These are phyloP conservation scores for Parasteatoda tepidariorum DNA, from an alignment of 1,140 invertebrate genomes.

Conservation along the genomic window DNA sequence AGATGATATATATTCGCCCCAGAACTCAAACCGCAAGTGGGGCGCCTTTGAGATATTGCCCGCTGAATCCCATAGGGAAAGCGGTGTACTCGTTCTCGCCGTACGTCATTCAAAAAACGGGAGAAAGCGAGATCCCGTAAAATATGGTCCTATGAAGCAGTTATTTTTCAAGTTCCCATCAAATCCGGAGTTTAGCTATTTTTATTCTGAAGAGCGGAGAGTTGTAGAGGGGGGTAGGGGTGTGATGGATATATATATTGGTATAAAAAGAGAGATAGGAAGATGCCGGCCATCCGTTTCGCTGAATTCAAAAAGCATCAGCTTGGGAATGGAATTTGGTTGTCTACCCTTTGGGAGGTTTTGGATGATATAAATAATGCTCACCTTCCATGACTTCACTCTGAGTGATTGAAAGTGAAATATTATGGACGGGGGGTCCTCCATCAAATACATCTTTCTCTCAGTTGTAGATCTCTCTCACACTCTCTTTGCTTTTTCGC, in stretches of 20 bases:
- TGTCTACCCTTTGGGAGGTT: constrained; percentile 27
- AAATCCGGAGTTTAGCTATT: constrained; percentile 38
- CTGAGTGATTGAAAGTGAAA: constrained; percentile 17
- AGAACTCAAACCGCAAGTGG: not conserved
- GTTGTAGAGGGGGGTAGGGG: not conserved
- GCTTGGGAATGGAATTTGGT: constrained; percentile 32
- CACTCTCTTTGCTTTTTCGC: too few relatives aligned
- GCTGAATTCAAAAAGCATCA: constrained; percentile 42
- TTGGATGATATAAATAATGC: constrained; percentile 40
- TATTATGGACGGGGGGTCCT: not conserved
- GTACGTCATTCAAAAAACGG: constrained; percentile 45
- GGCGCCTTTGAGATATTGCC: constrained; percentile 17
- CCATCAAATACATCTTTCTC: not conserved
- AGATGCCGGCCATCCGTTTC: constrained; percentile 13
- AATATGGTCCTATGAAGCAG: constrained; percentile 45
- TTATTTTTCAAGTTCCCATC: constrained; percentile 51
- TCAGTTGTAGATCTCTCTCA: too few relatives aligned
- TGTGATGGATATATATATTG: not conserved
- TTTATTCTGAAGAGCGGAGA: not conserved
- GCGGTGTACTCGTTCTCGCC: not conserved
- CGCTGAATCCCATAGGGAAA: constrained; percentile 6
- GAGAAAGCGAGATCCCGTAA: constrained; percentile 28
- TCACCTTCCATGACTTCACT: not conserved
- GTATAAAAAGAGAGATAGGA: not conserved
- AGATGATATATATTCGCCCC: not conserved